These are phyloP conservation scores for Ceuthmochares aereus DNA, from an alignment of 2,113 vertebrate species.

Conservation along the genomic window DNA sequence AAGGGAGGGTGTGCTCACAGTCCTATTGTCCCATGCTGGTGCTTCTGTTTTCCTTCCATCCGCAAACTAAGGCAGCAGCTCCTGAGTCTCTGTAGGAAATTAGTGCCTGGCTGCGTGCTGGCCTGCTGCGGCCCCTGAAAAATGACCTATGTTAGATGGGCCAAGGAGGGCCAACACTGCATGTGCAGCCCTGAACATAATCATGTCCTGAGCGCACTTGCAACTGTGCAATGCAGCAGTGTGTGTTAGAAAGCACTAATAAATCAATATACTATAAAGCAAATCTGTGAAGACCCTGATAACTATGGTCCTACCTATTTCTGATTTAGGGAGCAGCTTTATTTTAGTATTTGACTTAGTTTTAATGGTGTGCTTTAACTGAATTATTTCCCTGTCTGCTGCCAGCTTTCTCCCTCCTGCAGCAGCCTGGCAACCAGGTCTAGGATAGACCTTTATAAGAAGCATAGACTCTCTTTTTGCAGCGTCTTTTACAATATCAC, in stretches of 20 bases:
- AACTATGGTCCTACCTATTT: neutral
- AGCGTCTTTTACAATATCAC: neutral
- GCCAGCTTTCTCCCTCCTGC: neutral
- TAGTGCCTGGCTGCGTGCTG: neutral
- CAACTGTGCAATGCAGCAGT: neutral
- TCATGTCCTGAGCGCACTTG: rapidly evolving
- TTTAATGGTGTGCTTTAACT: neutral
- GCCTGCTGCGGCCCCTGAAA: neutral
- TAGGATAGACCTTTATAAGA: neutral
- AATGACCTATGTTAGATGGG: neutral
- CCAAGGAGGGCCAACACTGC: neutral
- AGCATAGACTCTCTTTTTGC: neutral
- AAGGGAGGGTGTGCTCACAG: neutral
- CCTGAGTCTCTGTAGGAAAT: neutral
- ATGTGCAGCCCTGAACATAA: neutral
- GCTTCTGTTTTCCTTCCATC: neutral
- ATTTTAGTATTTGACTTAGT: constrained; percentile 1
- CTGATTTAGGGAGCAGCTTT: neutral
- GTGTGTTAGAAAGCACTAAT: neutral
- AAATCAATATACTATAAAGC: neutral
- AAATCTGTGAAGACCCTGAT: neutral
- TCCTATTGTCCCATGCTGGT: neutral
- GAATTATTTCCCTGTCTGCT: neutral
- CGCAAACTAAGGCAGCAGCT: neutral
- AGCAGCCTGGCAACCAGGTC: neutral